These are phyloP conservation scores for Leptodactylus fuscus DNA, from an alignment of 2,113 vertebrate species.

Conservation along the genomic window DNA sequence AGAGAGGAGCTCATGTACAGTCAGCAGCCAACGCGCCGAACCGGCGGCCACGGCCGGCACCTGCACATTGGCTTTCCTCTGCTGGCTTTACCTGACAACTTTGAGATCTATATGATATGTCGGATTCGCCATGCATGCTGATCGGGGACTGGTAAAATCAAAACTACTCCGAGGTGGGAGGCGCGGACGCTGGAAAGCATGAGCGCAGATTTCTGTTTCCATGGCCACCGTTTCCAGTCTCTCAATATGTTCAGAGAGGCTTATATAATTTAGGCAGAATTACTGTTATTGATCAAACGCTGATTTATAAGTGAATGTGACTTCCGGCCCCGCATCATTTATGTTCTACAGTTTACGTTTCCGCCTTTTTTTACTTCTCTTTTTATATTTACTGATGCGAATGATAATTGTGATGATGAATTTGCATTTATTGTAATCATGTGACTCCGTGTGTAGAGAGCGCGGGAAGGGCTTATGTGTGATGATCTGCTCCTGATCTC, in stretches of 20 bases:
- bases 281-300: constrained; percentile 58
- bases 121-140: constrained; percentile 51
- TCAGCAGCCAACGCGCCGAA: background rate
- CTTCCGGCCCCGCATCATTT: constrained; percentile 26
- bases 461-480: background rate
- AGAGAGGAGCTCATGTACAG: background rate
- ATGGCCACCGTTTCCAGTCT: constrained; percentile 42
- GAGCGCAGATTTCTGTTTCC: constrained; percentile 49
- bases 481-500: no score
- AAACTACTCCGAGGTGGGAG: constrained; percentile 42
- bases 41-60: background rate
- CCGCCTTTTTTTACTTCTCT: background rate
- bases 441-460: background rate
- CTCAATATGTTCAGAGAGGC: constrained; percentile 54
- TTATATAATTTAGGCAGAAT: constrained; percentile 60
- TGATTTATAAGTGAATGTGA: constrained; percentile 53
- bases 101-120: constrained; percentile 48
- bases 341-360: constrained; percentile 4
- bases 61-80: background rate
- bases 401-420: constrained; percentile 17
- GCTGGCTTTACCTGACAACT: constrained; percentile 26
- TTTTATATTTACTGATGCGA: background rate
- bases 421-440: background rate
- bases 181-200: constrained; percentile 29
- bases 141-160: constrained; percentile 15